A percentile compares a stretch with the other conserved stretches of the same genome.
These are phyloP conservation scores for Scolopax rusticola DNA, from an alignment of 2,797 vertebrate species.

Conservation along the genomic window DNA sequence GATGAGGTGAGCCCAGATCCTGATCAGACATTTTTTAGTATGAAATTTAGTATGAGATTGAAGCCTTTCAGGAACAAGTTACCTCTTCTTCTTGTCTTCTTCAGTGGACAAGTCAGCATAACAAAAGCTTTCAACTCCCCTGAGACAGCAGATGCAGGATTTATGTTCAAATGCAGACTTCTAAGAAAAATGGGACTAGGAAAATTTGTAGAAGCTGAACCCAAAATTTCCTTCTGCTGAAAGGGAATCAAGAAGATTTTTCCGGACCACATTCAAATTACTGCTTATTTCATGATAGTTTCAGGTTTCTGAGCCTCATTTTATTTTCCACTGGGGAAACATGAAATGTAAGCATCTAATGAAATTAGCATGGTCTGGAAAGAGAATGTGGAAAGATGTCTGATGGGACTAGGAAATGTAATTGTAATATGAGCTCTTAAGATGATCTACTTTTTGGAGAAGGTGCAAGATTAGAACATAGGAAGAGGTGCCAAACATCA, in stretches of 20 bases:
- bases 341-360: neutral
- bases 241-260: neutral
- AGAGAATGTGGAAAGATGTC: neutral
- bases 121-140: neutral
- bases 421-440: slow-evolving; percentile 3
- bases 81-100: neutral
- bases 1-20: neutral
- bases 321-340: neutral
- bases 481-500: slow-evolving; percentile 34
- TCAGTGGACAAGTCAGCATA: neutral
- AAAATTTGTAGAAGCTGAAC: neutral
- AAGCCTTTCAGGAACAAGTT: neutral
- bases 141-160: neutral
- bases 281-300: neutral
- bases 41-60: neutral
- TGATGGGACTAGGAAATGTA: neutral
- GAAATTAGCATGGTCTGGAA: neutral
- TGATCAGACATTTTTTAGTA: neutral
- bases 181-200: neutral
- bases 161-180: neutral
- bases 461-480: neutral
- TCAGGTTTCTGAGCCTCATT: neutral
- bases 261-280: neutral
- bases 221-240: neutral
- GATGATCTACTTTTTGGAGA: slow-evolving; percentile 3